Conservation (phyloP, 2,888 invertebrate genomes). For the Latrodectus elegans region DNA sequence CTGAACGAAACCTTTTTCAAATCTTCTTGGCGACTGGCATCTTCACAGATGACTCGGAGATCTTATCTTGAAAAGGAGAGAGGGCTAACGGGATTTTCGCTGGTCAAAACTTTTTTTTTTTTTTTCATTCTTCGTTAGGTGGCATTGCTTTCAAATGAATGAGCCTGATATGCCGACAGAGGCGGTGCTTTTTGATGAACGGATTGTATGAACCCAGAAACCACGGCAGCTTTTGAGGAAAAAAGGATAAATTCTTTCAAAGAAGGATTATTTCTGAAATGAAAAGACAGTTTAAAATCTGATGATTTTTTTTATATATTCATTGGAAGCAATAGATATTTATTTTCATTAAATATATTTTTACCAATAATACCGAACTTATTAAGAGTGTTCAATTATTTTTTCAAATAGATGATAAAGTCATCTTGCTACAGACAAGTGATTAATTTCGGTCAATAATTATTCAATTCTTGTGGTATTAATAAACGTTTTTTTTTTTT, state of each 20-base stretch:
- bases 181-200: slow-evolving; percentile 23
- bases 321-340: too few species aligned
- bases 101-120: neutral
- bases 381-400: too few species aligned
- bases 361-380: too few species aligned
- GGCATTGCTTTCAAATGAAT: neutral
- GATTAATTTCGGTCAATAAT: too few species aligned
- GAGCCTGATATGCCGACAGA: slow-evolving; percentile 1
- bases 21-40: neutral
- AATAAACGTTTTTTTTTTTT: too few species aligned
- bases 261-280: neutral
- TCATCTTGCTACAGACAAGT: too few species aligned
- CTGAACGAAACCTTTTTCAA: neutral
- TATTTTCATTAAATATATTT: too few species aligned
- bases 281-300: too few species aligned
- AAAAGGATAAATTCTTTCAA: neutral
- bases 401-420: too few species aligned
- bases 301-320: too few species aligned
- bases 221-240: too few species aligned
- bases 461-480: too few species aligned
- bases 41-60: neutral
- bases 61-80: slow-evolving; percentile 1
- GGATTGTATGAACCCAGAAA: neutral
- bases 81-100: neutral
- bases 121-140: neutral